Conservation (phyloP, 2,113 vertebrate genomes). For the Halcyon malimbica region DNA sequence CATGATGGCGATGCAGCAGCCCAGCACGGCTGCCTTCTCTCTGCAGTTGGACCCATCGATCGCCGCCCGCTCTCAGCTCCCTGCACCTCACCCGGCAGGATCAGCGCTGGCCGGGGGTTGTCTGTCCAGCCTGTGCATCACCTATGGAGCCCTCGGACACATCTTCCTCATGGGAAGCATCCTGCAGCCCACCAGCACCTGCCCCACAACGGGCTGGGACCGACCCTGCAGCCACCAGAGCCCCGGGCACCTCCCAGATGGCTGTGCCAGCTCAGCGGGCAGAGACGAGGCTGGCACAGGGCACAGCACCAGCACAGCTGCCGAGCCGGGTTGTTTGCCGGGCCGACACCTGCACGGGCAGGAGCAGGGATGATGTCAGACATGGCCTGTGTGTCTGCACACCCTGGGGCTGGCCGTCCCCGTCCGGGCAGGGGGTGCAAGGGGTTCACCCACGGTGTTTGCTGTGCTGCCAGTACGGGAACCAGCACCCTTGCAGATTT, state of each 20-base stretch:
- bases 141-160: fast-evolving
- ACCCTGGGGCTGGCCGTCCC: background rate
- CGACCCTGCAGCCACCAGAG: fast-evolving
- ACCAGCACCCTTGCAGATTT: background rate
- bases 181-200: background rate
- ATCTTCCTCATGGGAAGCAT: fast-evolving
- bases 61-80: fast-evolving
- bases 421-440: background rate
- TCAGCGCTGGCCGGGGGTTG: background rate
- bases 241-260: background rate
- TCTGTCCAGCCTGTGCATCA: fast-evolving
- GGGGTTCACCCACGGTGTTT: fast-evolving
- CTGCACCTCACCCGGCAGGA: background rate
- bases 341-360: background rate
- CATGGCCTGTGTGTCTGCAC: background rate
- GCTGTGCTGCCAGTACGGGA: background rate
- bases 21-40: background rate
- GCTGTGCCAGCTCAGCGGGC: fast-evolving
- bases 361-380: fast-evolving
- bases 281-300: fast-evolving
- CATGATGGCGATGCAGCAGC: background rate
- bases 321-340: fast-evolving
- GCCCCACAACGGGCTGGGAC: fast-evolving
- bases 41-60: background rate
- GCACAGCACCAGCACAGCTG: fast-evolving